Conservation (phyloP, 2,888 invertebrate genomes). For the Lepeophtheirus nordmannii region DNA sequence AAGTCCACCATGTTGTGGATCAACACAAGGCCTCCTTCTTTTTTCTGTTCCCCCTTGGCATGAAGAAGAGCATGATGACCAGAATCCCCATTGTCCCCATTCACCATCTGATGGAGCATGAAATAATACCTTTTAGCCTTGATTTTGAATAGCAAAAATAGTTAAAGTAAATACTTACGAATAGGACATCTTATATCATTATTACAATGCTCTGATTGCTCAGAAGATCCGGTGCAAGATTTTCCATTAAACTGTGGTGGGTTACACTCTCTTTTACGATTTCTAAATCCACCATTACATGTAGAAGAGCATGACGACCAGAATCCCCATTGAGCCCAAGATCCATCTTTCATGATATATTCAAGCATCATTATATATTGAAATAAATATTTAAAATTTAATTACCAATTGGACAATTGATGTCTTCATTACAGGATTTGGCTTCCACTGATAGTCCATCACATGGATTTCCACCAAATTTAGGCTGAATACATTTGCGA, state of each 20-base stretch:
- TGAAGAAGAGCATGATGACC: not conserved
- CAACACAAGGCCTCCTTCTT: not conserved
- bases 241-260: not conserved
- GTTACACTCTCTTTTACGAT: not conserved
- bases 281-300: not conserved
- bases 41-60: not conserved
- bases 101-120: not conserved
- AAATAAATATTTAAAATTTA: too few species aligned
- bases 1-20: conserved; percentile 4
- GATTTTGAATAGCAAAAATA: not conserved
- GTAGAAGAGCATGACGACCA: not conserved
- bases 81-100: conserved; percentile 5
- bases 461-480: not conserved
- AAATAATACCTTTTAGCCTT: too few species aligned
- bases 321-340: not conserved
- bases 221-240: not conserved
- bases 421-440: not conserved
- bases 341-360: not conserved
- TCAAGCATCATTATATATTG: not conserved
- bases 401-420: not conserved
- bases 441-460: not conserved
- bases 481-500: not conserved
- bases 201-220: not conserved
- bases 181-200: not conserved
- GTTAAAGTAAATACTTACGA: not conserved